These are phyloP conservation scores for Cavia porcellus DNA, from an alignment of 2,113 vertebrate species.

Conservation along the genomic window DNA sequence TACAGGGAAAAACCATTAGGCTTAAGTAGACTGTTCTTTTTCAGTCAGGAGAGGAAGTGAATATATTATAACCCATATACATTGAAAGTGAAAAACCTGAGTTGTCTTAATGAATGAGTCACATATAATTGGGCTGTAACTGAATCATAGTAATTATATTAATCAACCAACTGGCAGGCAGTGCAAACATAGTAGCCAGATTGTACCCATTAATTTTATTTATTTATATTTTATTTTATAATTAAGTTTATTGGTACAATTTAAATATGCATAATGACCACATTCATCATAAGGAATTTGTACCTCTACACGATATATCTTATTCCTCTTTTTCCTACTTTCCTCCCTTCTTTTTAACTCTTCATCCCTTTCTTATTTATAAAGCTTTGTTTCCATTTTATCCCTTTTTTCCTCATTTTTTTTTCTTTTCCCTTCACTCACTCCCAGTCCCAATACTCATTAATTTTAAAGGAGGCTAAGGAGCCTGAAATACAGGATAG, in stretches of 20 bases:
- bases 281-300: background rate
- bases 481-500: background rate
- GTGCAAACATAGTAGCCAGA: background rate
- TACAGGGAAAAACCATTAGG: background rate
- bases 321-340: background rate
- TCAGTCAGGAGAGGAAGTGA: conserved; percentile 46
- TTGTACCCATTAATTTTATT: background rate
- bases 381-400: background rate
- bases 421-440: no score
- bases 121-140: conserved; percentile 34
- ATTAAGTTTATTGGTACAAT: background rate
- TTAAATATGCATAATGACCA: background rate
- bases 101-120: conserved; percentile 36
- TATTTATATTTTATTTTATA: background rate
- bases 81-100: conserved; percentile 41
- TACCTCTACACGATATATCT: background rate
- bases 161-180: background rate
- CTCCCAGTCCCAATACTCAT: background rate
- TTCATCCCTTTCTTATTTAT: background rate
- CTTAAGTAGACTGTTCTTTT: conserved; percentile 38
- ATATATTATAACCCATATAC: conserved; percentile 1
- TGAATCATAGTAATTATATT: conserved; percentile 23
- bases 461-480: conserved; percentile 1
- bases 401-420: background rate
- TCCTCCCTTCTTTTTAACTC: background rate